These are phyloP conservation scores for Diachasmimorpha longicaudata DNA, from an alignment of 1,140 invertebrate species.

Conservation along the genomic window DNA sequence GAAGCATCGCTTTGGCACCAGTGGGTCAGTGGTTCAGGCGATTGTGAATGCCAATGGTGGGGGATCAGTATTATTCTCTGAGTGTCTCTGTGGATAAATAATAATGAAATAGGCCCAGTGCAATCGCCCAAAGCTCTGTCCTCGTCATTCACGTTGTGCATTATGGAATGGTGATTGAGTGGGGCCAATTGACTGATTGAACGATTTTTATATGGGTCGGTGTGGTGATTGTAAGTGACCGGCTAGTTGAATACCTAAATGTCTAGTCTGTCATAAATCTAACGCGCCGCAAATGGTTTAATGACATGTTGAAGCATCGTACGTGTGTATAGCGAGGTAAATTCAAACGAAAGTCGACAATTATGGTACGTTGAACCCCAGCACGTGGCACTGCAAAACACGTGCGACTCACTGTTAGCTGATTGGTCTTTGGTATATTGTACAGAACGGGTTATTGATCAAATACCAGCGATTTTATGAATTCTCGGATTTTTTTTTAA, in stretches of 20 bases:
- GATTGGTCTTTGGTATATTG: not conserved
- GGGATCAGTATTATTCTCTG: not conserved
- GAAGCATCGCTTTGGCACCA: conserved; percentile 37
- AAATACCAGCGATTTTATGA: not conserved
- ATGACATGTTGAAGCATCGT: not conserved
- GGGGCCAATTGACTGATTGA: too few species aligned
- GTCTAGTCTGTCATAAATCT: not conserved
- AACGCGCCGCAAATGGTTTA: not conserved
- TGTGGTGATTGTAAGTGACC: too few species aligned
- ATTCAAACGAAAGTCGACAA: not conserved
- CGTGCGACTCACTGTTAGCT: not conserved
- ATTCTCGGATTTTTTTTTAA: not conserved
- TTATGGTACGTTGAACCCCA: not conserved
- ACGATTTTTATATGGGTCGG: too few species aligned
- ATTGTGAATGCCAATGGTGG: not conserved
- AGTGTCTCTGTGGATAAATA: not conserved
- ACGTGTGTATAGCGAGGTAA: not conserved
- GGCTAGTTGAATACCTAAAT: not conserved
- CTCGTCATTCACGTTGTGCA: not conserved
- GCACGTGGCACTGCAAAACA: not conserved
- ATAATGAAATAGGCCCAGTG: not conserved
- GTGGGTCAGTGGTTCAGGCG: conserved; percentile 57
- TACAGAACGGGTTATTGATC: not conserved
- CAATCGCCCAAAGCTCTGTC: not conserved
- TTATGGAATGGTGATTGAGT: too few species aligned